Evolutionary conservation across 1,140 invertebrate genomes (phyloP).

Genomic region (Procambarus clarkii): DNA sequence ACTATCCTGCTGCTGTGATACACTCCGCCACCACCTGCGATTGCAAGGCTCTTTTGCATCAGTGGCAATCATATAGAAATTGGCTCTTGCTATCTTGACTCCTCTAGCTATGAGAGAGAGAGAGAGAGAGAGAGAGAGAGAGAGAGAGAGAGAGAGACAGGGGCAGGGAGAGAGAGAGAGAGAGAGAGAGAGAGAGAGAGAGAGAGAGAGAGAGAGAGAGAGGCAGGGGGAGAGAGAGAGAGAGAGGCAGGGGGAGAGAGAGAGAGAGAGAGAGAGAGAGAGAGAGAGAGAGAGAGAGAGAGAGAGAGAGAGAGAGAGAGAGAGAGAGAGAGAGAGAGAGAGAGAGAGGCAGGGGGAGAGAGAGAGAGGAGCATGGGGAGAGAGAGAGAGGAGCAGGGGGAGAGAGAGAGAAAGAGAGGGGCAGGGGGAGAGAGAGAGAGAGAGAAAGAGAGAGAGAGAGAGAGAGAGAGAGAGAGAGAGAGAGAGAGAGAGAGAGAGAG

Average conservation of each 20-base stretch:
- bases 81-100: no score
- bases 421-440: background rate
- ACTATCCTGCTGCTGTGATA: no score
- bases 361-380: background rate
- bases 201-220: background rate
- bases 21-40: no score
- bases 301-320: background rate
- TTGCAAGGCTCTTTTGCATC: no score
- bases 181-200: background rate
- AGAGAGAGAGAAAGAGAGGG: background rate
- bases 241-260: background rate
- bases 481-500: background rate
- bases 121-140: background rate
- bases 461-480: background rate
- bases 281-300: background rate
- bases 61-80: no score
- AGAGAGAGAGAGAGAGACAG: background rate
- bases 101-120: no score
- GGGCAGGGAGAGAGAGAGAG: background rate
- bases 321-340: background rate
- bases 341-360: background rate
- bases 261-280: no score
- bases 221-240: background rate
- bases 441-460: background rate
- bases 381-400: background rate